Conservation (phyloP, 2,113 vertebrate genomes). For the Brachypodius melanocephalos region DNA sequence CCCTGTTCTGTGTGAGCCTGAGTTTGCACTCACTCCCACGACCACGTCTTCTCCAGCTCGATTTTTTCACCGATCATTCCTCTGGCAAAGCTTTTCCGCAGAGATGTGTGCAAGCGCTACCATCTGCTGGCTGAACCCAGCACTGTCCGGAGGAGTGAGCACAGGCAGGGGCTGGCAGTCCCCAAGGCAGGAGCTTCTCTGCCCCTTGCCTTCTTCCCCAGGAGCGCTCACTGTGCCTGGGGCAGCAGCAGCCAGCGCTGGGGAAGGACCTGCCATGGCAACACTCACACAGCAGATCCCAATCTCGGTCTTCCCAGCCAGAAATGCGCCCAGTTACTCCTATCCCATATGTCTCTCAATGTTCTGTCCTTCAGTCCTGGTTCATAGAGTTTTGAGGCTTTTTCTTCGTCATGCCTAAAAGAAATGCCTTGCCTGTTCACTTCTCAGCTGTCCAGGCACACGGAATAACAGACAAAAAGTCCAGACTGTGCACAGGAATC, state of each 20-base stretch:
- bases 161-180: neutral
- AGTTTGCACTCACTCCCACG: neutral
- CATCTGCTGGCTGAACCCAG: slow-evolving; percentile 56
- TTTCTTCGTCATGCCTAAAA: neutral
- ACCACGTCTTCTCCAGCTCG: accelerated
- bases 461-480: neutral
- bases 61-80: neutral
- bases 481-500: neutral
- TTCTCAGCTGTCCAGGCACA: neutral
- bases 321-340: neutral
- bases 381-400: accelerated
- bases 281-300: neutral
- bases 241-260: neutral
- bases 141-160: accelerated
- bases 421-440: neutral
- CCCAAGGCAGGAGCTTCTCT: accelerated
- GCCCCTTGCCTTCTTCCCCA: accelerated
- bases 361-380: neutral
- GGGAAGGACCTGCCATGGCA: neutral
- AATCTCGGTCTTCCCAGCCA: accelerated
- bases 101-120: neutral
- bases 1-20: neutral
- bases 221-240: neutral
- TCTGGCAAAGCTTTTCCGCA: neutral
- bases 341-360: accelerated